Percentiles rank a stretch among this genome's conserved stretches.
Conservation (phyloP, 2,888 invertebrate species). For the Dryocosmus kuriphilus region DNA sequence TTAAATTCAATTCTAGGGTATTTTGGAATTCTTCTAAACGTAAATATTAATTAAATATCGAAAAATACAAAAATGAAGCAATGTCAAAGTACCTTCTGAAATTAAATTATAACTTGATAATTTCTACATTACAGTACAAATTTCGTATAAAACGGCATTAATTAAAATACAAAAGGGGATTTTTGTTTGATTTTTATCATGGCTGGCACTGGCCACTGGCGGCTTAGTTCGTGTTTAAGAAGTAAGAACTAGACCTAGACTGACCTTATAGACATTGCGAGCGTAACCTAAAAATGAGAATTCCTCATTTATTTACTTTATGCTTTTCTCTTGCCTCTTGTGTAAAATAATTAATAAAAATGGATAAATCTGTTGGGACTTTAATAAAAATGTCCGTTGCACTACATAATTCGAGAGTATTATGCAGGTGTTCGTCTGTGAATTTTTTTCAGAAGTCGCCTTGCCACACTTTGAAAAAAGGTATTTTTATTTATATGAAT, state of each 20-base stretch:
- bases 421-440: background rate
- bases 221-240: too few species aligned
- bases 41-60: constrained; percentile 19
- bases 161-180: too few species aligned
- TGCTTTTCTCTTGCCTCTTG: background rate
- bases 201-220: too few species aligned
- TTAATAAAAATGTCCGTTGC: background rate
- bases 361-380: background rate
- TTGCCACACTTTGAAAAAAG: constrained; percentile 23
- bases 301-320: background rate
- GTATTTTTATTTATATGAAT: constrained; percentile 1
- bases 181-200: too few species aligned
- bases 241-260: too few species aligned
- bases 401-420: background rate
- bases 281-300: constrained; percentile 1
- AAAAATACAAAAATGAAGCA: background rate
- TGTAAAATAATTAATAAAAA: background rate
- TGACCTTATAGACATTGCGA: too few species aligned
- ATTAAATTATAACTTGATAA: too few species aligned
- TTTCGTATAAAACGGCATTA: too few species aligned
- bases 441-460: constrained; percentile 20
- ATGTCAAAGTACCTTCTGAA: background rate
- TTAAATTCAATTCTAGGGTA: background rate
- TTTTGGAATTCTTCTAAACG: constrained; percentile 62
- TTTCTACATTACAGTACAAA: too few species aligned